Evolutionary conservation across 2,797 vertebrate genomes (phyloP).

Genomic region (Ptychadena robeensis): DNA sequence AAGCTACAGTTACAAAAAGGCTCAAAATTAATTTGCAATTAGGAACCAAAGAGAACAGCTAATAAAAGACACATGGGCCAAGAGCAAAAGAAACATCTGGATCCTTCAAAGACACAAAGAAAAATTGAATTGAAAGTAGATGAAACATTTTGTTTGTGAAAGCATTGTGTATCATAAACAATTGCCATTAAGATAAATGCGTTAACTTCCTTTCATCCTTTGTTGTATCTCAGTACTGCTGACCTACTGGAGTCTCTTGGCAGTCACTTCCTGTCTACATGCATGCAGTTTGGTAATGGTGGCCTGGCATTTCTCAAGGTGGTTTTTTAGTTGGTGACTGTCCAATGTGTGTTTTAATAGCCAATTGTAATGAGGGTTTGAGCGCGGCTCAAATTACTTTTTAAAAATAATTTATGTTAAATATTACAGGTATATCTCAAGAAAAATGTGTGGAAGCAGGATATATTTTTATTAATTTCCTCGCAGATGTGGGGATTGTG

Average conservation of each 20-base stretch:
- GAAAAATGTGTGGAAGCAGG: too few relatives aligned
- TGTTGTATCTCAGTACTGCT: neutral
- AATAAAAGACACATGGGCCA: slow-evolving; percentile 50
- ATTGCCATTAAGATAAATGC: neutral
- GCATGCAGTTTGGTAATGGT: too few relatives aligned
- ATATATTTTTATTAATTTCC: slow-evolving; percentile 36
- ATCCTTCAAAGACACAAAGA: slow-evolving; percentile 2
- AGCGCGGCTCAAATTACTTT: too few relatives aligned
- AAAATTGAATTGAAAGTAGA: slow-evolving; percentile 6
- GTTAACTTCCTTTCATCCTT: neutral
- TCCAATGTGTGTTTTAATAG: neutral
- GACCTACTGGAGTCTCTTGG: neutral
- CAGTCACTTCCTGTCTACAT: neutral
- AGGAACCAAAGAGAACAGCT: slow-evolving; percentile 50
- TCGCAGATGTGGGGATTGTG: neutral
- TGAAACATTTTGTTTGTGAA: neutral
- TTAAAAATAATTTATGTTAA: too few relatives aligned
- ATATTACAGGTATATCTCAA: too few relatives aligned
- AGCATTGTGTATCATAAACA: neutral
- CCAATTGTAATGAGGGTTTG: neutral
- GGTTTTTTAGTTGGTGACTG: too few relatives aligned
- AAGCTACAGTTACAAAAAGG: slow-evolving; percentile 30
- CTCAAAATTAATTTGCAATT: slow-evolving; percentile 57
- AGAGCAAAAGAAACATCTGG: slow-evolving; percentile 43
- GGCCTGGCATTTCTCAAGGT: too few relatives aligned